Conservation (phyloP, 2,888 invertebrate species). For the Agonum fuliginosum region DNA sequence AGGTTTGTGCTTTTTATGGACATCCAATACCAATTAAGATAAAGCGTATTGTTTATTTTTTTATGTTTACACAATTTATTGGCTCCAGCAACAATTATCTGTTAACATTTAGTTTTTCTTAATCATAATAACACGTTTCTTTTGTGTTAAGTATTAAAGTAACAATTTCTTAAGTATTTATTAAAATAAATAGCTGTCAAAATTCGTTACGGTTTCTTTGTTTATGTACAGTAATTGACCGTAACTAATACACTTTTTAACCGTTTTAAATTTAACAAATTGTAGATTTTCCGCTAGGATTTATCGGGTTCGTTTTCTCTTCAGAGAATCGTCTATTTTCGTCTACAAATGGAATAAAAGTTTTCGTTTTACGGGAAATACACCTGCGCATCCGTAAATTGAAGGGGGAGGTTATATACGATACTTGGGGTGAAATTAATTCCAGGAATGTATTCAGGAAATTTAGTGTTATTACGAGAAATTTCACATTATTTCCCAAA, state of each 20-base stretch:
- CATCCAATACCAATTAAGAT: no score
- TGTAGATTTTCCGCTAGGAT: no score
- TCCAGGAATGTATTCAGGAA: not conserved
- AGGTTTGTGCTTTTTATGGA: no score
- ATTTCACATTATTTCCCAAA: not conserved
- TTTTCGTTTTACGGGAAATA: not conserved
- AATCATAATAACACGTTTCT: not conserved
- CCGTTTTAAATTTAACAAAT: not conserved
- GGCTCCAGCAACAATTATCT: not conserved
- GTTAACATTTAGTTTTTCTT: not conserved
- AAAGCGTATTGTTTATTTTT: no score
- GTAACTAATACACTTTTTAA: not conserved
- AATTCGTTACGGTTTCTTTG: conserved; percentile 13
- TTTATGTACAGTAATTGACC: not conserved
- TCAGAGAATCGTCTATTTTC: not conserved
- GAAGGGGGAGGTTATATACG: not conserved
- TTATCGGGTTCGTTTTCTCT: no score
- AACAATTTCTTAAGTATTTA: not conserved
- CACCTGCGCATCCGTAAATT: not conserved
- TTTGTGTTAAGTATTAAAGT: not conserved
- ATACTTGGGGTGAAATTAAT: not conserved
- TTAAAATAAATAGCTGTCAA: not conserved
- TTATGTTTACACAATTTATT: not conserved
- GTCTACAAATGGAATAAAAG: not conserved
- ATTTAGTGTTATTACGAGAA: not conserved